phyloP scores from a whole-genome alignment of 2,797 vertebrate genomes.

The Rhadinocentrus ornatus region DNA sequence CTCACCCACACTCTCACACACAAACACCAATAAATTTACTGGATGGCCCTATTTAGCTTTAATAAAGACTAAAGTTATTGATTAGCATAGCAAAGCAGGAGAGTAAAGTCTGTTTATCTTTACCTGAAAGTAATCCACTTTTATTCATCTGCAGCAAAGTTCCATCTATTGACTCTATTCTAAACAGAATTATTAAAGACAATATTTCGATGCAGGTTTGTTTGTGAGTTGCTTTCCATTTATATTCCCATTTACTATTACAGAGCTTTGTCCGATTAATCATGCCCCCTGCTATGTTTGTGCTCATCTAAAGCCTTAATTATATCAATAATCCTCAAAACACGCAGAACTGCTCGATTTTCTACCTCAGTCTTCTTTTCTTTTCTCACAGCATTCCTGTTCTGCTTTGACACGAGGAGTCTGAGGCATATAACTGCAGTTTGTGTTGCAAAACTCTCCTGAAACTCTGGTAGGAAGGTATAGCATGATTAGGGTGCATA shows the following conservation, averaged over 20 bases:
- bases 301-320: background rate
- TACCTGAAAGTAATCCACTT: slow-evolving; percentile 14
- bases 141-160: background rate
- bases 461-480: background rate
- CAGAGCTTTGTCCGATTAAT: background rate
- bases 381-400: background rate
- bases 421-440: background rate
- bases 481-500: background rate
- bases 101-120: slow-evolving; percentile 16
- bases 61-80: slow-evolving; percentile 38
- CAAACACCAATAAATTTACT: slow-evolving; percentile 2
- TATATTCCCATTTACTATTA: background rate
- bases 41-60: slow-evolving; percentile 21
- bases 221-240: background rate
- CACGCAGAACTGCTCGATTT: background rate
- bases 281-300: background rate
- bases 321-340: background rate
- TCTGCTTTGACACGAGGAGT: background rate
- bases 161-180: background rate
- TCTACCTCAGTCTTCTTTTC: background rate
- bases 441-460: background rate
- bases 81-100: slow-evolving; percentile 22
- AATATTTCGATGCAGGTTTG: background rate
- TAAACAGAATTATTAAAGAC: background rate
- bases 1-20: slow-evolving; percentile 19